Percentiles rank a stretch among this genome's conserved stretches.
Conservation (phyloP, 2,888 invertebrate species). For the Tiliacea aurago region DNA sequence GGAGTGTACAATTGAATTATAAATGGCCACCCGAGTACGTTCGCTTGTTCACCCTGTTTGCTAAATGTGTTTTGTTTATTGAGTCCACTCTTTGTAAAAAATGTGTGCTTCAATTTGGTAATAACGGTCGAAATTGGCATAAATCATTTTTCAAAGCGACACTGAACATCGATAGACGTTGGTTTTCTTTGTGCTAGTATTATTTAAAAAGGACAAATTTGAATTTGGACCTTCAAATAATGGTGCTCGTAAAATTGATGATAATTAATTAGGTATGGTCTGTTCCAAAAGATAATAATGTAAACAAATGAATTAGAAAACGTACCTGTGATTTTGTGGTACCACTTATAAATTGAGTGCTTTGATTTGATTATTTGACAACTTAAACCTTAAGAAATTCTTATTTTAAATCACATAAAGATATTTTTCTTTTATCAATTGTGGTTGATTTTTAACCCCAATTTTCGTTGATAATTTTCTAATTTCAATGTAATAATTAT, state of each 20-base stretch:
- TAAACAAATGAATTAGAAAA: neutral
- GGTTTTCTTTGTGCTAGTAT: neutral
- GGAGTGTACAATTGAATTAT: conserved; percentile 72
- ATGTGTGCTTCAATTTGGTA: conserved; percentile 27
- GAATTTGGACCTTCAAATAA: neutral
- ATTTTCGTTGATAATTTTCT: neutral
- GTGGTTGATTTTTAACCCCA: too few relatives aligned
- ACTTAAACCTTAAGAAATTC: neutral
- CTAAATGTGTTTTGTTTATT: conserved; percentile 65
- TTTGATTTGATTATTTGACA: neutral
- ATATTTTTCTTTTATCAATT: neutral
- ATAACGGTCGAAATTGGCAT: neutral
- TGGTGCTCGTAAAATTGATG: neutral
- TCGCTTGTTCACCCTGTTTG: conserved; percentile 55
- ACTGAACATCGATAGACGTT: neutral
- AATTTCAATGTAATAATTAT: neutral
- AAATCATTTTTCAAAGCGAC: conserved; percentile 21
- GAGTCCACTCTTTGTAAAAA: conserved; percentile 55
- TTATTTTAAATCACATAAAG: neutral
- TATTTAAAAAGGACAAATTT: neutral
- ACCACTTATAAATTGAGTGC: neutral
- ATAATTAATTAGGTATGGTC: too few relatives aligned
- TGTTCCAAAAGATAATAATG: neutral
- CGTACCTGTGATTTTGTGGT: too few relatives aligned
- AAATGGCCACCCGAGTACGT: conserved; percentile 64